Base-by-base conservation (phyloP, 2,113 vertebrate genomes). In the Micromys minutus region DNA sequence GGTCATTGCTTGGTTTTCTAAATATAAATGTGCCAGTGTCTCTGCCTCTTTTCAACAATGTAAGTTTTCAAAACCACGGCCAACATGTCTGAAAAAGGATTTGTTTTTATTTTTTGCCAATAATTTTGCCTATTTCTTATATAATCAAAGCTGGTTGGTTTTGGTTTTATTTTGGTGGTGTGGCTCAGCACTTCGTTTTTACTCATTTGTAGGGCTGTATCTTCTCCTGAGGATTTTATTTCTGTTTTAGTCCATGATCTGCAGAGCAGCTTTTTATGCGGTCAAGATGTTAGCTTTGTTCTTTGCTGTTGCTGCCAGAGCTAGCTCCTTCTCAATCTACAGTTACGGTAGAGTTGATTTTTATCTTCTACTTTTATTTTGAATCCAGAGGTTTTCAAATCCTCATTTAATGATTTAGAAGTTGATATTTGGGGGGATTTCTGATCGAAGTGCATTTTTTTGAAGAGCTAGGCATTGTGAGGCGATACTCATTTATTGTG, bases 61-160 rank as follows among this genome's bases (percentile, higher is more conserved):
- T 47, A 79, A 11, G 45, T 75, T 96, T 90, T 92, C 42, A 92
- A 93, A 91, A 87, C 29, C 3, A 57, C 76, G 59, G 63, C 21
- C 76, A 92, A 24, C 79, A 63, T 93, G 15, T 7, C 71, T 93
- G 39, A 94, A 87, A 88, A 83, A 50, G 87, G 83, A 65, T 86
- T 93, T 87, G 6, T 2, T 84, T 45, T 83, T 21, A 17, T 16
- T 59, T 47, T 72, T 87, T 75, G 39, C 31, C 81, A 79, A 61
- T 31, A 88, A 11, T 67, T 16, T 89, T 87, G 15, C 1, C 1
- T 96, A 74, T 83, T 94, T 93, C 36, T 95, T 45, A 61, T 86
- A 85, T 16, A 42, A 87, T 39, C 10, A 57, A 42, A 61, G 69
- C 19, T 69, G 24, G 22, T 39, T 39, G 34, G 1, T 36, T 87